These are phyloP conservation scores for Harpagifer antarcticus DNA, from an alignment of 2,797 vertebrate genomes.

Conservation along the genomic window DNA sequence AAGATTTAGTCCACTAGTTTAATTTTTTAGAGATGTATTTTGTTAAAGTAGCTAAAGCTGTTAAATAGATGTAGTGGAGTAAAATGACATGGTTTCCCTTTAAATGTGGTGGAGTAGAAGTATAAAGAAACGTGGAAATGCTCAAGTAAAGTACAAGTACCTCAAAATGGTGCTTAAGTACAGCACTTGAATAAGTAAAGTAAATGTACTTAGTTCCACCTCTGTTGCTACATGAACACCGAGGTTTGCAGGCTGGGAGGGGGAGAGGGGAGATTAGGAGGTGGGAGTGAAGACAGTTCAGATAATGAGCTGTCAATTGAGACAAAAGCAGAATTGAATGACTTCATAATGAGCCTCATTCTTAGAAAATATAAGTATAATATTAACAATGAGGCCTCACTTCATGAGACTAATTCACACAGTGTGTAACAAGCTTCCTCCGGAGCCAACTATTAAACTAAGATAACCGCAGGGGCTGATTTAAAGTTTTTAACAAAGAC, in stretches of 20 bases:
- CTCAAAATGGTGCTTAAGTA: too few species aligned
- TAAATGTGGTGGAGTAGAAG: too few species aligned
- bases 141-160: too few species aligned
- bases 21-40: too few species aligned
- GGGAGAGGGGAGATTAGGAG: slow-evolving; percentile 13
- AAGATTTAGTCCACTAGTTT: too few species aligned
- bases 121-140: too few species aligned
- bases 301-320: slow-evolving; percentile 65
- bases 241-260: background rate
- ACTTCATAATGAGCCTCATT: slow-evolving; percentile 63
- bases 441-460: slow-evolving; percentile 29
- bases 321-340: slow-evolving; percentile 67
- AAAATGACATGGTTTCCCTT: too few species aligned
- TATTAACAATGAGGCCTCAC: slow-evolving; percentile 41
- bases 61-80: too few species aligned
- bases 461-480: slow-evolving; percentile 25
- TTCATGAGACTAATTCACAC: slow-evolving; percentile 53
- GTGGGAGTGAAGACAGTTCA: slow-evolving; percentile 32
- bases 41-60: too few species aligned
- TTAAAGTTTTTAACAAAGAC: slow-evolving; percentile 45
- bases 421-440: slow-evolving; percentile 30
- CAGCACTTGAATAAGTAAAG: background rate
- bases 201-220: background rate
- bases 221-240: too few species aligned
- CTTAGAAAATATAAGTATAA: slow-evolving; percentile 46